phyloP scores from a whole-genome alignment of 2,113 vertebrate species.

The Colinus virginianus region DNA sequence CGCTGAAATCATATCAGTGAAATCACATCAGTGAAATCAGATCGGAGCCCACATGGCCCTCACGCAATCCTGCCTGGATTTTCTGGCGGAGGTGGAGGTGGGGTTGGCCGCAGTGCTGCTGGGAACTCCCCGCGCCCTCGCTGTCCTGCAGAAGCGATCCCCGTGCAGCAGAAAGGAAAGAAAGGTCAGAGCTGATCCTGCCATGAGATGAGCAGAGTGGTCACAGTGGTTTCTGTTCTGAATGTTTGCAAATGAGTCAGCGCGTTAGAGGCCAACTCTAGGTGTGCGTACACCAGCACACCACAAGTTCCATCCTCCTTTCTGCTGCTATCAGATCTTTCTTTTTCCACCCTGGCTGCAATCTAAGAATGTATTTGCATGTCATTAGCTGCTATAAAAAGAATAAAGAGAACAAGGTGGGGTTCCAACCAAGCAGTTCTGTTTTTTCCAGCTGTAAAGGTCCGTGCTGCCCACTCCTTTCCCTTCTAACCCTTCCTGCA shows the following conservation, averaged over 20 bases:
- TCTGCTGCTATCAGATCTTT: slow-evolving; percentile 26
- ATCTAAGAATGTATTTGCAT: slow-evolving; percentile 66
- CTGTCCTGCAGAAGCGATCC: not conserved
- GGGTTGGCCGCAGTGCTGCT: not conserved
- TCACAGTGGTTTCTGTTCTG: not conserved
- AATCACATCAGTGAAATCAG: not conserved
- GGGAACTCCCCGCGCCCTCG: slow-evolving; percentile 39
- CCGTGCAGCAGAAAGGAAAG: not conserved
- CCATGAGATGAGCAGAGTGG: not conserved
- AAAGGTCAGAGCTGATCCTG: not conserved
- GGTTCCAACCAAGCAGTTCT: not conserved
- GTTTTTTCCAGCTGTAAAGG: slow-evolving; percentile 55
- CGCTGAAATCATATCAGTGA: not conserved
- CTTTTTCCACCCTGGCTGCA: slow-evolving; percentile 64
- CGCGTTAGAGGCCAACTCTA: not conserved
- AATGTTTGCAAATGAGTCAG: slow-evolving; percentile 13
- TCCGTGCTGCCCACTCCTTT: slow-evolving; percentile 41
- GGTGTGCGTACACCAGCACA: not conserved
- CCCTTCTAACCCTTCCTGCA: not conserved
- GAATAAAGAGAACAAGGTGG: not conserved
- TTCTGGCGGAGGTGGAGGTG: slow-evolving; percentile 30
- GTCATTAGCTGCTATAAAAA: slow-evolving; percentile 27
- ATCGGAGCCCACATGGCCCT: not conserved
- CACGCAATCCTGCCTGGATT: not conserved
- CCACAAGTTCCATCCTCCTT: slow-evolving; percentile 67